These are phyloP conservation scores for Drosophila anceps DNA, from an alignment of 2,888 invertebrate genomes.

Conservation along the genomic window DNA sequence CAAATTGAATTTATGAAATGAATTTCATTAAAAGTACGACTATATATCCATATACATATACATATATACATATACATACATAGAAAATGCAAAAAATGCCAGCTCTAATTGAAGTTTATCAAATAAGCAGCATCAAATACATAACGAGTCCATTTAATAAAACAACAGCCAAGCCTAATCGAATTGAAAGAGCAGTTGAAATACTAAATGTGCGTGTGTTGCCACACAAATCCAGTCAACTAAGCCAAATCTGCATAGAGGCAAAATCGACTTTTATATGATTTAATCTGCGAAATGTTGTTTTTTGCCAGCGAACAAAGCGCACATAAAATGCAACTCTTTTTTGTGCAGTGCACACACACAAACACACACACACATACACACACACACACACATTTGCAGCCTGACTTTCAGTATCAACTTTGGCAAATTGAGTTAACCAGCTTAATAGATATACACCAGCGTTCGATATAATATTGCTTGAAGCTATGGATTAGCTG, in stretches of 20 bases:
- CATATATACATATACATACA: background rate
- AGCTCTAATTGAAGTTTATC: slow-evolving; percentile 72
- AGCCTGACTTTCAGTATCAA: background rate
- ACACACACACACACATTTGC: background rate
- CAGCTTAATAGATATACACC: slow-evolving; percentile 2
- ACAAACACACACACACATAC: background rate
- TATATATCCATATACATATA: slow-evolving; percentile 18
- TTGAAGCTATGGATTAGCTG: background rate
- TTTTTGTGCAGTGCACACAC: background rate
- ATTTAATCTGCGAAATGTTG: background rate
- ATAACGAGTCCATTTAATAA: slow-evolving; percentile 31
- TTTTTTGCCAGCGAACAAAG: background rate
- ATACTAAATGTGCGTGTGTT: background rate
- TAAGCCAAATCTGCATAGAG: background rate
- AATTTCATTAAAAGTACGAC: slow-evolving; percentile 67
- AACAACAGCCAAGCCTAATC: slow-evolving; percentile 6
- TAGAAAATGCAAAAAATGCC: slow-evolving; percentile 47
- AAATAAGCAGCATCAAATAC: slow-evolving; percentile 48
- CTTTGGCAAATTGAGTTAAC: slow-evolving; percentile 14
- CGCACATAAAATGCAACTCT: background rate
- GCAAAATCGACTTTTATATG: background rate
- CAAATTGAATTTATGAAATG: slow-evolving; percentile 79
- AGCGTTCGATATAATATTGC: slow-evolving; percentile 5
- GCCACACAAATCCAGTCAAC: slow-evolving; percentile 1
- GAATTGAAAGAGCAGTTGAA: background rate